Conservation (phyloP, 2,113 vertebrate genomes). For the Microcebus griseorufus region DNA sequence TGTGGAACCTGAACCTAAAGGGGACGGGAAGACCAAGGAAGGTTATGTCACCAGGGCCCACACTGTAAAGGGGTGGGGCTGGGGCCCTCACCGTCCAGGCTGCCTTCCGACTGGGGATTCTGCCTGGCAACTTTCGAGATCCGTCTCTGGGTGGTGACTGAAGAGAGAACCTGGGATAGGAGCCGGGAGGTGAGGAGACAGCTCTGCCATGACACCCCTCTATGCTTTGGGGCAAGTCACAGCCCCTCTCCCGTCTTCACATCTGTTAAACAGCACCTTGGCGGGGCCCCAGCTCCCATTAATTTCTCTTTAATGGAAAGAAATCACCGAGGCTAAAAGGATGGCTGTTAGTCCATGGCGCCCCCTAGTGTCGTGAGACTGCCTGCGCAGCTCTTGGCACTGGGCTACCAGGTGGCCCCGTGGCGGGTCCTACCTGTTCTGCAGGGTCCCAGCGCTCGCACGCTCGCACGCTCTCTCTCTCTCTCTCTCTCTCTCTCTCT, state of each 20-base stretch:
- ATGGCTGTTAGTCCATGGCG: not conserved
- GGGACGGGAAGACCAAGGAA: not conserved
- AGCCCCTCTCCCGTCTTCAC: not conserved
- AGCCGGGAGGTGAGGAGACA: not conserved
- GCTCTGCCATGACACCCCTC: not conserved
- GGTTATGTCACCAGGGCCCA: not conserved
- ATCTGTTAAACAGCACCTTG: not conserved
- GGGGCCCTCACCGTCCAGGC: not conserved
- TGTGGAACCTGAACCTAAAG: not conserved
- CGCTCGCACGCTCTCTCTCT: too few relatives aligned
- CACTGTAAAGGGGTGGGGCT: not conserved
- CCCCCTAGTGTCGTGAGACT: not conserved
- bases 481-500: too few relatives aligned
- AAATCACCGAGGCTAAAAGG: not conserved
- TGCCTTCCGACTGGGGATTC: not conserved
- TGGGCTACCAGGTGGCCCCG: accelerated
- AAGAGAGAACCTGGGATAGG: not conserved
- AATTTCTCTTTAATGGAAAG: not conserved
- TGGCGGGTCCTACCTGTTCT: accelerated
- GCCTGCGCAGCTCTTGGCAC: not conserved
- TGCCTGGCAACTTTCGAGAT: not conserved
- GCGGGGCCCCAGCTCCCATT: not conserved
- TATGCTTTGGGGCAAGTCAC: not conserved
- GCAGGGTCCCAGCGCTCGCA: too few relatives aligned
- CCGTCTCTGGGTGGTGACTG: not conserved